Conservation (phyloP, 2,113 vertebrate genomes). For the Hypomesus transpacificus region DNA sequence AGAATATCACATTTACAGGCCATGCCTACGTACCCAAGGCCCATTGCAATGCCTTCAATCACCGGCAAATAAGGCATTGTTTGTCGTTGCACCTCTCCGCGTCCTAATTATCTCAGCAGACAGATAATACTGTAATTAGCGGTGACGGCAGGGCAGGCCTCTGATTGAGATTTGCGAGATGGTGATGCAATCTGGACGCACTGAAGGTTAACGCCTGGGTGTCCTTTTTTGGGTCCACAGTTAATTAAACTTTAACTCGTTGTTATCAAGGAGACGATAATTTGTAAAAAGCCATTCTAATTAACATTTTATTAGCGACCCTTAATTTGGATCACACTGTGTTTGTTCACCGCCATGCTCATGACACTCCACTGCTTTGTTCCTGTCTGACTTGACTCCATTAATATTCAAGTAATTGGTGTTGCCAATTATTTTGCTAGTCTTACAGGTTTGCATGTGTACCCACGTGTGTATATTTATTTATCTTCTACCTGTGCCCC, state of each 20-base stretch:
- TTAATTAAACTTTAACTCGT: slow-evolving; percentile 71
- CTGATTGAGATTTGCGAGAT: slow-evolving; percentile 43
- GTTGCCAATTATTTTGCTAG: slow-evolving; percentile 51
- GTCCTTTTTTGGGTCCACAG: slow-evolving; percentile 50
- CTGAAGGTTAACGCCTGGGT: slow-evolving; percentile 51
- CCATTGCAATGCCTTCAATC: slow-evolving; percentile 22
- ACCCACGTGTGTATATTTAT: slow-evolving; percentile 3
- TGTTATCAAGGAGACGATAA: slow-evolving; percentile 54
- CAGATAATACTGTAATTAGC: slow-evolving; percentile 46
- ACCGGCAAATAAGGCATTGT: slow-evolving; percentile 23
- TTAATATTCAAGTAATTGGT: slow-evolving; percentile 64
- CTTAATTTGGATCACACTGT: slow-evolving; percentile 57
- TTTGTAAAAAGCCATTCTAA: slow-evolving; percentile 64
- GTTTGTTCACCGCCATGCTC: slow-evolving; percentile 53
- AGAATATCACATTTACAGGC: background rate
- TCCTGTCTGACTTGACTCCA: slow-evolving; percentile 53
- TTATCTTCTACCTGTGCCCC: slow-evolving; percentile 45
- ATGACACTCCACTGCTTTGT: slow-evolving; percentile 51
- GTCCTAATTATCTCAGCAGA: slow-evolving; percentile 43
- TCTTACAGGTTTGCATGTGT: slow-evolving; percentile 17
- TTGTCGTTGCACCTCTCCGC: slow-evolving; percentile 36
- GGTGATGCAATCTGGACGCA: slow-evolving; percentile 49
- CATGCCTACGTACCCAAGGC: slow-evolving; percentile 7
- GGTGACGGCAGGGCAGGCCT: slow-evolving; percentile 30
- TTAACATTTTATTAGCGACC: slow-evolving; percentile 67